These are phyloP conservation scores for Philopotamus ludificatus DNA, from an alignment of 1,140 invertebrate species.

Conservation along the genomic window DNA sequence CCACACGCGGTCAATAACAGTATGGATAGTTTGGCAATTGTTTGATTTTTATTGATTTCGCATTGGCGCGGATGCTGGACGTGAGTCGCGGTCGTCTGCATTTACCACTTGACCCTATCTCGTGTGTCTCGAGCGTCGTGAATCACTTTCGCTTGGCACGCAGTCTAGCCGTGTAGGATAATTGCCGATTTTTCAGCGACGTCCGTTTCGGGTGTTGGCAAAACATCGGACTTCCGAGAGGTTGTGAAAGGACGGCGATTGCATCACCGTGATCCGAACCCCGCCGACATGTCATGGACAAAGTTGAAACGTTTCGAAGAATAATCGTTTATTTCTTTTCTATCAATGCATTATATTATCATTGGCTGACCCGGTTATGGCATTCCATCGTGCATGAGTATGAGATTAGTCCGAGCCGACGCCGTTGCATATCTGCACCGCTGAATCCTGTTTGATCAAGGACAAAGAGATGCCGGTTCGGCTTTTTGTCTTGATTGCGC, in stretches of 20 bases:
- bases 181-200: too few species aligned
- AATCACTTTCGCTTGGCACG: too few species aligned
- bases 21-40: too few species aligned
- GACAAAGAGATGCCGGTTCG: not conserved
- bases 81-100: too few species aligned
- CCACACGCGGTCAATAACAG: not conserved
- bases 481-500: too few species aligned
- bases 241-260: slow-evolving; percentile 2
- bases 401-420: not conserved
- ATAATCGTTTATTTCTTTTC: slow-evolving; percentile 12
- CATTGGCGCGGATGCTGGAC: too few species aligned
- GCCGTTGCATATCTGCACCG: not conserved
- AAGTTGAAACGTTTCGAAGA: slow-evolving; percentile 34
- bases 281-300: slow-evolving; percentile 35
- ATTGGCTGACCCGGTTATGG: slow-evolving; percentile 1
- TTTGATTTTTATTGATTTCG: too few species aligned
- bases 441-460: slow-evolving; percentile 8
- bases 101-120: too few species aligned
- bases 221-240: not conserved
- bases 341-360: not conserved
- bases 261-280: slow-evolving; percentile 17
- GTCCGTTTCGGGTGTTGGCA: not conserved
- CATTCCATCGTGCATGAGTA: slow-evolving; percentile 11
- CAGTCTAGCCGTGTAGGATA: too few species aligned
- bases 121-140: too few species aligned